Evolutionary conservation across 2,888 invertebrate species (phyloP).

Genomic region (Falcaria lacertinaria): DNA sequence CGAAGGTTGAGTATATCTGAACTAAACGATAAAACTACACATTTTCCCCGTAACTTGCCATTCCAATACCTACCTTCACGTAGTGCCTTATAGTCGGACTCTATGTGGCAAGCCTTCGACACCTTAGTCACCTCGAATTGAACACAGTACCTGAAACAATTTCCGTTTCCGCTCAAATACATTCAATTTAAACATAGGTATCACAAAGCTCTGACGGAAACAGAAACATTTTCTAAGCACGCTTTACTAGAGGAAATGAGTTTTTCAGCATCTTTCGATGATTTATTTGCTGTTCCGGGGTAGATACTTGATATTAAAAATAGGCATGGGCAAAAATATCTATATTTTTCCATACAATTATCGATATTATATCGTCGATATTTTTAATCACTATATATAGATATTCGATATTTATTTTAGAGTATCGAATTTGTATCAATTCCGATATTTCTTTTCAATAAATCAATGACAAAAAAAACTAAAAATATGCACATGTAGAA

Average conservation of each 20-base stretch:
- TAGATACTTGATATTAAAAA: too few relatives aligned
- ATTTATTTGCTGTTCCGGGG: not conserved
- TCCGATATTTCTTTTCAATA: too few relatives aligned
- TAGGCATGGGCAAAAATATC: too few relatives aligned
- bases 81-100: slow-evolving; percentile 84
- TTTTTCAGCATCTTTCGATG: not conserved
- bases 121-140: slow-evolving; percentile 91
- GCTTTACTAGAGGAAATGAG: slow-evolving; percentile 1
- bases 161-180: slow-evolving; percentile 9
- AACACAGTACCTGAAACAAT: slow-evolving; percentile 88
- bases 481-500: too few relatives aligned
- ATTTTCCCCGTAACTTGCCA: slow-evolving; percentile 4
- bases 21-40: too few relatives aligned
- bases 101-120: slow-evolving; percentile 88
- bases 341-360: too few relatives aligned
- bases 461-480: too few relatives aligned
- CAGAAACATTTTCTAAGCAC: not conserved
- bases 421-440: too few relatives aligned
- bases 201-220: not conserved
- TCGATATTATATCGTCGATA: too few relatives aligned
- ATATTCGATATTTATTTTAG: too few relatives aligned
- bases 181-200: slow-evolving; percentile 30
- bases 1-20: too few relatives aligned
- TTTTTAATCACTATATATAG: too few relatives aligned
- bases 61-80: slow-evolving; percentile 82